These are phyloP conservation scores for Acanthosoma haemorrhoidale DNA, from an alignment of 2,888 invertebrate genomes.

Conservation along the genomic window DNA sequence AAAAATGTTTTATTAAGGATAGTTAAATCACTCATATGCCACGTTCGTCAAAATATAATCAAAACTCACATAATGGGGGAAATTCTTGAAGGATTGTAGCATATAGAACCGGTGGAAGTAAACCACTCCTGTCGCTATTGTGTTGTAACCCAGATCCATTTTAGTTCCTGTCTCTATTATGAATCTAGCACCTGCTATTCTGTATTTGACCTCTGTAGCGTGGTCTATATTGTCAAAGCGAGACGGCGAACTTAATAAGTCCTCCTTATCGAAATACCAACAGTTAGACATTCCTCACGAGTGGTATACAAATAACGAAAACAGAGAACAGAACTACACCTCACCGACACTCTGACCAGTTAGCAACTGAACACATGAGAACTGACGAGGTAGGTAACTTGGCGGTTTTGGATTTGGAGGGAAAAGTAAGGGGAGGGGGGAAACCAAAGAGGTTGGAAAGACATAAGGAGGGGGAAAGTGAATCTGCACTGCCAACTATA, in stretches of 20 bases:
- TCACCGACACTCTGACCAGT: too few relatives aligned
- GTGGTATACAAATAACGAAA: too few relatives aligned
- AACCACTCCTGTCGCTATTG: constrained; percentile 96
- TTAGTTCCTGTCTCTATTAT: constrained; percentile 91
- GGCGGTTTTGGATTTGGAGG: too few relatives aligned
- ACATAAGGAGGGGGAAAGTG: too few relatives aligned
- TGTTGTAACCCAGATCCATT: constrained; percentile 91
- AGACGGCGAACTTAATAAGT: constrained; percentile 82
- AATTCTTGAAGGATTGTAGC: constrained; percentile 91
- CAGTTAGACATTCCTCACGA: too few relatives aligned
- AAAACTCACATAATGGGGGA: constrained; percentile 79
- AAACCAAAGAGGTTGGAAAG: too few relatives aligned
- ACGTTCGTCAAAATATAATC: not conserved
- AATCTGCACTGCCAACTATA: too few relatives aligned
- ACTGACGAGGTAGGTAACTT: too few relatives aligned
- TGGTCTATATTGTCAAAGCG: constrained; percentile 79
- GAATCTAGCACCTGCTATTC: constrained; percentile 94
- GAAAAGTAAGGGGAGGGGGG: too few relatives aligned
- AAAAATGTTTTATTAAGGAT: not conserved
- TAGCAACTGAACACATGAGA: too few relatives aligned
- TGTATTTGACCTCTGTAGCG: constrained; percentile 83
- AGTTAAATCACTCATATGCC: not conserved
- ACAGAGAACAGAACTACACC: too few relatives aligned
- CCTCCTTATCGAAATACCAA: constrained; percentile 96
- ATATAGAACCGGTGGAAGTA: constrained; percentile 99